A percentile compares a stretch with the other conserved stretches of the same genome.
phyloP scores from a whole-genome alignment of 1,140 invertebrate species.

The Drosophila grimshawi region DNA sequence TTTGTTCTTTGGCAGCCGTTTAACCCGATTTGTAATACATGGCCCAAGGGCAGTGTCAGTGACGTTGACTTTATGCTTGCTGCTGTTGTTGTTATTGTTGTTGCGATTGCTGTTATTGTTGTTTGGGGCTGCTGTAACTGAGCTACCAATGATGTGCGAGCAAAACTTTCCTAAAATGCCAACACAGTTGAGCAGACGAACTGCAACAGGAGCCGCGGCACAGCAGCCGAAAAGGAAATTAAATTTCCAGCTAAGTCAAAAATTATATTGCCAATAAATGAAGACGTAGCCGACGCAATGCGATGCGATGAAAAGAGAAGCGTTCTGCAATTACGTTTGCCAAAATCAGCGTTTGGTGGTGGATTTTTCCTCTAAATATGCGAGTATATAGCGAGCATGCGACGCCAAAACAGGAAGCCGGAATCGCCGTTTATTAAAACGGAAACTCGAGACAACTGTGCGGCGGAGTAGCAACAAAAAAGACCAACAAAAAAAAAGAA shows the following conservation, averaged over 20 bases:
- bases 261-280: slow-evolving; percentile 82
- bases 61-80: slow-evolving; percentile 19
- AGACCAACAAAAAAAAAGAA: not conserved
- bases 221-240: slow-evolving; percentile 64
- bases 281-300: slow-evolving; percentile 61
- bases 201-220: slow-evolving; percentile 20
- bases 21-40: slow-evolving; percentile 58
- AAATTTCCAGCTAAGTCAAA: slow-evolving; percentile 77
- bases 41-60: slow-evolving; percentile 59
- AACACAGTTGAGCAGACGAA: slow-evolving; percentile 27
- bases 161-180: slow-evolving; percentile 28
- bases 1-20: slow-evolving; percentile 58
- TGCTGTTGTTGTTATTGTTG: slow-evolving; percentile 10
- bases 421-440: slow-evolving; percentile 83
- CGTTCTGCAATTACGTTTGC: slow-evolving; percentile 58
- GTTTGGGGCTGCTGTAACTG: slow-evolving; percentile 25
- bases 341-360: slow-evolving; percentile 17
- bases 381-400: slow-evolving; percentile 42
- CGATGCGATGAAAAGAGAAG: slow-evolving; percentile 11
- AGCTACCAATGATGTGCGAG: slow-evolving; percentile 33
- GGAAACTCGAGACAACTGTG: slow-evolving; percentile 81
- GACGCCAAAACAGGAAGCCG: slow-evolving; percentile 80
- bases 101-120: slow-evolving; percentile 24
- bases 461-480: slow-evolving; percentile 45
- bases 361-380: slow-evolving; percentile 29